Base-by-base conservation (phyloP, 2,113 vertebrate species). In the Nerophis ophidion region DNA sequence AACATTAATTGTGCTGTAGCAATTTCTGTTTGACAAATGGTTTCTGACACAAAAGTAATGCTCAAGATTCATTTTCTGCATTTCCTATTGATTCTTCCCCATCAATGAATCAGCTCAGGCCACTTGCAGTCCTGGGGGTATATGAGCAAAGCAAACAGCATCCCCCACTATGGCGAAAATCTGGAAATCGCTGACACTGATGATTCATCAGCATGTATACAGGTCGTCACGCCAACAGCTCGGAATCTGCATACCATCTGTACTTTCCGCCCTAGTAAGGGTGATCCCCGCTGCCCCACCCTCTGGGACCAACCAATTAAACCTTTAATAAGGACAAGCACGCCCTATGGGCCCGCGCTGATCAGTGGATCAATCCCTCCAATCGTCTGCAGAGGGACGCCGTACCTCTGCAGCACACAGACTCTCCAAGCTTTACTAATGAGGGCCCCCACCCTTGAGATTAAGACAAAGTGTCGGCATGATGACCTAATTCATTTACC, bases 331-430 rank as follows among this genome's bases (percentile, higher is more conserved):
- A 82, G 70, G 71, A 73, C 75, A 65, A 63, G 72, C 70, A 70
- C 61, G 53, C 66, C 70, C 70, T 46, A 70, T 72, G 72, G 70
- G 70, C 76, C 69, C 52, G 66, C 40, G 66, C 73, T 77, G 75
- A 85, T 84, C 84, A 79, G 85, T 78, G 76, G 76, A 84, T 86
- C 82, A 85, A 84, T 87, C 69, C 65, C 75, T 71, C 68, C 79
- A 81, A 76, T 84, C 82, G 76, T 81, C 66, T 82, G 72, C 77
- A n/a, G 59, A 81, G 72, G 57, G 72, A 62, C 38, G 17, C 5
- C 49, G 1, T 53, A 74, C 60, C 70, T 66, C 67, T 64, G 63
- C 59, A 7, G 60, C 74, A 38, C 49, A 38, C 72, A 10, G 71
- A 71, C 63, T 83, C 64, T 34, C 81, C 72, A 51, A 55, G 77